phyloP scores from a whole-genome alignment of 92 coral and sea anemone species.

The Virgularia gustaviana region DNA sequence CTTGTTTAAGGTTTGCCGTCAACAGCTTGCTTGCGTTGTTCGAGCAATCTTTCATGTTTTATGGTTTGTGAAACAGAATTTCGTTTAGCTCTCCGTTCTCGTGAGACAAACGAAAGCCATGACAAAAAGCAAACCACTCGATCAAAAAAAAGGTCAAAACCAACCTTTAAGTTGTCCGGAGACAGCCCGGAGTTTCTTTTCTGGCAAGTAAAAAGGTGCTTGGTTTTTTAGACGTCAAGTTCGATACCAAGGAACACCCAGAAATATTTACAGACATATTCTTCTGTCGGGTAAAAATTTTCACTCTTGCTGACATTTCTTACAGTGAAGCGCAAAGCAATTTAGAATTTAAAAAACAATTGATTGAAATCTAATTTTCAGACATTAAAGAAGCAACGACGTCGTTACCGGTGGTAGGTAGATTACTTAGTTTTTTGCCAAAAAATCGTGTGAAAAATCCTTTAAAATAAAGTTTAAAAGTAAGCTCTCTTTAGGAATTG shows the following conservation, averaged over 20 bases:
- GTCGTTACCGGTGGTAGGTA: conserved; percentile 81
- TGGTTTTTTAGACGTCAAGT: conserved; percentile 85
- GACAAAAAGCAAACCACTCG: too few relatives aligned
- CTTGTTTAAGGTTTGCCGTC: too few relatives aligned
- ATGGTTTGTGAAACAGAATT: too few relatives aligned
- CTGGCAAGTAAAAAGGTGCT: too few relatives aligned
- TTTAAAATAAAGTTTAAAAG: background rate
- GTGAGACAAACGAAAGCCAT: too few relatives aligned
- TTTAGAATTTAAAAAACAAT: background rate
- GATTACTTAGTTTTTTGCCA: background rate
- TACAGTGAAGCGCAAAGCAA: background rate
- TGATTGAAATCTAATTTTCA: conserved; percentile 19
- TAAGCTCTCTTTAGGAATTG: conserved; percentile 67
- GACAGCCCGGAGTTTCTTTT: too few relatives aligned
- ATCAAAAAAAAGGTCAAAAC: too few relatives aligned
- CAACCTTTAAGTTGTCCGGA: too few relatives aligned
- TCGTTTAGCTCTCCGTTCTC: background rate
- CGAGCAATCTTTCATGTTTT: background rate
- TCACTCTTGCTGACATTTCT: too few relatives aligned
- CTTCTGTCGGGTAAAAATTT: conserved; percentile 86
- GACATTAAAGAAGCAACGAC: conserved; percentile 89
- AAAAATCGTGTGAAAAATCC: background rate
- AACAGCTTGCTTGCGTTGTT: background rate
- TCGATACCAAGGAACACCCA: conserved; percentile 92
- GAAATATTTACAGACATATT: conserved; percentile 85